Evolutionary conservation across 1,140 invertebrate species (phyloP), one percentile per base, ranked within the genome.

Genomic region (Onthophagus taurus): DNA sequence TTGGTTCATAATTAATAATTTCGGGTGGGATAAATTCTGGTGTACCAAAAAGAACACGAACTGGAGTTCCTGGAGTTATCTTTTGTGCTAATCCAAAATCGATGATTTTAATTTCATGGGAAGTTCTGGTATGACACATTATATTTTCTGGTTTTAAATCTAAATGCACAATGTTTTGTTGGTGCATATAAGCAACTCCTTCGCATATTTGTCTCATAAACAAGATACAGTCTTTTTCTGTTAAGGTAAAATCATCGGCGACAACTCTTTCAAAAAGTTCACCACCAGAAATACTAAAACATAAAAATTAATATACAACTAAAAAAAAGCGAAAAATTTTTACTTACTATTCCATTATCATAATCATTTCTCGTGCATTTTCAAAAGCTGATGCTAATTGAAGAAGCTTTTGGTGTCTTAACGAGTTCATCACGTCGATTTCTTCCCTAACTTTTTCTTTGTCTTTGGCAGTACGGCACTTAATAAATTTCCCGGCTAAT

Each of bases 81-180:
- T 81, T 77, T 57, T 85, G 77, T 0, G 92, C 89, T 16, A 96
- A 63, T 11, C 92, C 92, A 61, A 94, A 94, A 62, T 94, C 89
- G 43, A 93, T 90, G 3, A 95, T 76, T 66, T 93, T 94, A 37
- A 95, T 87, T 52, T 80, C 71, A 59, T 87, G 82, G 9, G 83
- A 83, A 31, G 83, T 83, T 52, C 82, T 65, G 1, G 82, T 83
- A 11, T 84, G 75, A 59, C 90, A 94, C 71, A 96, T 82, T 42
- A 96, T 91, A 57, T 96, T 95, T 65, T 96, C 90, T 0, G 90
- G 90, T 74, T 94, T 95, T 16, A 96, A 64, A 65, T 95, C 91
- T 23, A 96, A 66, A 68, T 96, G 91, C 17, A 92, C 83, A 37
- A 96, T 77, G 39, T 76, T 78, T 48, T 83, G 75, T n/a, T 71